Evolutionary conservation across 1,140 invertebrate genomes (phyloP).

Genomic region (Planococcus citri): DNA sequence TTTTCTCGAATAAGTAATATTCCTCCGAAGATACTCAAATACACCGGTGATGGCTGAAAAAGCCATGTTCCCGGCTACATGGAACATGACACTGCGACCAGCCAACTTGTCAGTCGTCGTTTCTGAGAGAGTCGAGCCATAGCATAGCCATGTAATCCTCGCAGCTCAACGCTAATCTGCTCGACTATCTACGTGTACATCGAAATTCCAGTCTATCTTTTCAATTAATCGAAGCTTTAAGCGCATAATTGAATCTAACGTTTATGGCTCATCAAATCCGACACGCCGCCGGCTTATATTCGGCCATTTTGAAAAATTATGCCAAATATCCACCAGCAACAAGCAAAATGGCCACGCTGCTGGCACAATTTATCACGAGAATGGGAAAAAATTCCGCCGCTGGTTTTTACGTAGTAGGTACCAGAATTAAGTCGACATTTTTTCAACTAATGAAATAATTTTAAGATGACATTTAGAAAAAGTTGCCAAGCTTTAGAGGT

Average conservation of each 20-base stretch:
- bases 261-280: background rate
- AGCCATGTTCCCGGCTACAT: too few species aligned
- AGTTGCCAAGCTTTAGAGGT: too few species aligned
- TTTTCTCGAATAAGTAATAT: too few species aligned
- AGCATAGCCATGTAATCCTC: too few species aligned
- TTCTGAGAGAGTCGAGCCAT: too few species aligned
- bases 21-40: too few species aligned
- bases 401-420: background rate
- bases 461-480: too few species aligned
- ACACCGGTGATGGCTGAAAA: too few species aligned
- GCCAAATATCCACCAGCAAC: background rate
- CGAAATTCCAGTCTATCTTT: background rate
- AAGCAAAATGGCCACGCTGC: background rate
- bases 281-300: background rate
- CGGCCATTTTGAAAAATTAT: background rate
- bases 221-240: slow-evolving; percentile 7
- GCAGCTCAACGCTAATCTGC: background rate
- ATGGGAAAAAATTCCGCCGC: background rate
- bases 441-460: too few species aligned
- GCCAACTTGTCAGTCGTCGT: too few species aligned
- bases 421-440: too few species aligned
- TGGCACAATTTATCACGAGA: background rate
- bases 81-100: too few species aligned
- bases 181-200: background rate
- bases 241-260: slow-evolving; percentile 1